These are phyloP conservation scores for Callinectes sapidus DNA, from an alignment of 2,888 invertebrate genomes.

Conservation along the genomic window DNA sequence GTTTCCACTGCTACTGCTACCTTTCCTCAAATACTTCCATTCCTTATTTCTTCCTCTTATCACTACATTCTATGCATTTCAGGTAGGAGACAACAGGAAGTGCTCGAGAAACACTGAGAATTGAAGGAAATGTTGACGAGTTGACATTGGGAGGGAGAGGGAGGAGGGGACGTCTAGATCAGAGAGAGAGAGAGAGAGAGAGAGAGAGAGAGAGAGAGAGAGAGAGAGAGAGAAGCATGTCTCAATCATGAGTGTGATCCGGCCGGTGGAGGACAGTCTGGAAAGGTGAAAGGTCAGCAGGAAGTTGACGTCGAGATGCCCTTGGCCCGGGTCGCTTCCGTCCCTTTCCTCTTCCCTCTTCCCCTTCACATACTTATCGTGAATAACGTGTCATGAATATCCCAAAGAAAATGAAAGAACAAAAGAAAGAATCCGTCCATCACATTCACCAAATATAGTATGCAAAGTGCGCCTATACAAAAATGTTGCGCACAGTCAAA, in stretches of 20 bases:
- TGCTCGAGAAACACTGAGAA: no score
- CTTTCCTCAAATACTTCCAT: no score
- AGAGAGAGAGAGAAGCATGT: neutral
- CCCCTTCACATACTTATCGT: neutral
- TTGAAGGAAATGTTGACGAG: no score
- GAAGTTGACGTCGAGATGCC: slow-evolving; percentile 11
- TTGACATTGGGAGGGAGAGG: neutral
- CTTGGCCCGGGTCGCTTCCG: neutral
- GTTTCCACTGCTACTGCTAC: no score
- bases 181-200: neutral
- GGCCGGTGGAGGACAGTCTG: slow-evolving; percentile 6
- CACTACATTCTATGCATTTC: no score
- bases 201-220: slow-evolving; percentile 15
- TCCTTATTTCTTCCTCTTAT: no score
- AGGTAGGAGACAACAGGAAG: no score
- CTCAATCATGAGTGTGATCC: neutral
- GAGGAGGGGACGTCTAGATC: no score
- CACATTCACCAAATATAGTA: no score
- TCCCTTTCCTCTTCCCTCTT: neutral
- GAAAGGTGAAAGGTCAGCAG: slow-evolving; percentile 13
- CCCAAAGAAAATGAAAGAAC: neutral
- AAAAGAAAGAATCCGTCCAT: no score
- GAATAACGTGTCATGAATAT: neutral
- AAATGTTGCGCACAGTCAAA: no score
- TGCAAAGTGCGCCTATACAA: no score